These are phyloP conservation scores for Aldrovandia affinis DNA, from an alignment of 2,797 vertebrate genomes.

Conservation along the genomic window DNA sequence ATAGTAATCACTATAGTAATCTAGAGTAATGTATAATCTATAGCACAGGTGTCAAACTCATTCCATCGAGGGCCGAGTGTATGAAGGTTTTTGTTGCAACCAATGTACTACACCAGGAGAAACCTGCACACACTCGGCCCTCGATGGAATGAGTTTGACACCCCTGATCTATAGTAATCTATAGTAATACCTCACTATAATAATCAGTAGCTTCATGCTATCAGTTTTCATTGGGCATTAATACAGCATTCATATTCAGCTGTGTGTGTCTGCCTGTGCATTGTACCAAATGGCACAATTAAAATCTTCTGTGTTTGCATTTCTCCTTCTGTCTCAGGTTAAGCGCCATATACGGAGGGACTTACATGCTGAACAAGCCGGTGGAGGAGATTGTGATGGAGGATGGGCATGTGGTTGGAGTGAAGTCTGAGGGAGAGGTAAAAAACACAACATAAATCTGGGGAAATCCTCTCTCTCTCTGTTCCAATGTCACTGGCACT, in stretches of 20 bases:
- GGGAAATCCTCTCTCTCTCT: background rate
- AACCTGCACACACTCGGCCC: too few relatives aligned
- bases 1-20: too few relatives aligned
- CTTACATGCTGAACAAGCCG: slow-evolving; percentile 93
- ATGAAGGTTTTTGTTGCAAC: too few relatives aligned
- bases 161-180: too few relatives aligned
- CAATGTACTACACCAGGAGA: too few relatives aligned
- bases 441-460: background rate
- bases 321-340: slow-evolving; percentile 65
- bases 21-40: too few relatives aligned
- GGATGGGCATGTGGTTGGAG: slow-evolving; percentile 84
- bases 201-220: background rate
- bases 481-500: background rate
- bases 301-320: background rate
- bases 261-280: background rate
- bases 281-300: background rate
- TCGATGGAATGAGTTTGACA: too few relatives aligned
- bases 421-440: slow-evolving; percentile 92
- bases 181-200: too few relatives aligned
- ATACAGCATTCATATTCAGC: too few relatives aligned
- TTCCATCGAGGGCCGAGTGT: too few relatives aligned
- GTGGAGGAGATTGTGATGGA: slow-evolving; percentile 93
- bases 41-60: too few relatives aligned
- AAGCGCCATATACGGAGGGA: slow-evolving; percentile 93
- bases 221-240: too few relatives aligned